phyloP scores from a whole-genome alignment of 1,140 invertebrate species.

The Lucilia cuprina region DNA sequence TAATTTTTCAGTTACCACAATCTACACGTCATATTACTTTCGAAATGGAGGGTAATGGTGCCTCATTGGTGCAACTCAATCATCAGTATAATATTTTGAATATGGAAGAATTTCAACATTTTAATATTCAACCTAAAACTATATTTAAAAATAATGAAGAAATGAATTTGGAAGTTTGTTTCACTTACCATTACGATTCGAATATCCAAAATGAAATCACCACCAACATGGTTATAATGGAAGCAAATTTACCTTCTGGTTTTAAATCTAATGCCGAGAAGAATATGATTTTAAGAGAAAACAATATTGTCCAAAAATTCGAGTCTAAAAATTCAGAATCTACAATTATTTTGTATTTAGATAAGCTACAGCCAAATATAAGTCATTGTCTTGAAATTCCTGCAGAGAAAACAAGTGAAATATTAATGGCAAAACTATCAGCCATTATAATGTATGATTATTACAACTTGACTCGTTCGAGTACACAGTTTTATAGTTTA shows the following conservation, averaged over 20 bases:
- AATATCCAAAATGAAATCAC: constrained; percentile 57
- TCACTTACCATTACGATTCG: constrained; percentile 40
- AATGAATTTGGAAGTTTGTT: constrained; percentile 76
- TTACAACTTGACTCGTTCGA: constrained; percentile 80
- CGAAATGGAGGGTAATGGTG: constrained; percentile 73
- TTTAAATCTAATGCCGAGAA: constrained; percentile 67
- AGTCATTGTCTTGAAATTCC: constrained; percentile 83
- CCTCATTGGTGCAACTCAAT: constrained; percentile 77
- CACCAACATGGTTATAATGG: constrained; percentile 91
- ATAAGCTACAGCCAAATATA: constrained; percentile 72
- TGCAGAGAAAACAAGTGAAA: constrained; percentile 81
- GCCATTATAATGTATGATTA: constrained; percentile 89
- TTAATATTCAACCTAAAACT: constrained; percentile 79
- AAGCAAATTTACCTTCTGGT: constrained; percentile 83
- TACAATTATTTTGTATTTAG: constrained; percentile 83
- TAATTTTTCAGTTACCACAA: constrained; percentile 44
- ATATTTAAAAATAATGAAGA: constrained; percentile 74
- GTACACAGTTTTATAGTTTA: constrained; percentile 73
- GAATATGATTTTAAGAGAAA: constrained; percentile 44
- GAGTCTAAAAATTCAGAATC: constrained; percentile 81
- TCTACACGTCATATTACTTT: constrained; percentile 63
- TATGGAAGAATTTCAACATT: constrained; percentile 79
- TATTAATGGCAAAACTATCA: constrained; percentile 85
- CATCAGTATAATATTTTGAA: constrained; percentile 83
- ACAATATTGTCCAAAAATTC: constrained; percentile 65